Conservation (phyloP, 2,797 vertebrate genomes). For the Thripadectes ignobilis region DNA sequence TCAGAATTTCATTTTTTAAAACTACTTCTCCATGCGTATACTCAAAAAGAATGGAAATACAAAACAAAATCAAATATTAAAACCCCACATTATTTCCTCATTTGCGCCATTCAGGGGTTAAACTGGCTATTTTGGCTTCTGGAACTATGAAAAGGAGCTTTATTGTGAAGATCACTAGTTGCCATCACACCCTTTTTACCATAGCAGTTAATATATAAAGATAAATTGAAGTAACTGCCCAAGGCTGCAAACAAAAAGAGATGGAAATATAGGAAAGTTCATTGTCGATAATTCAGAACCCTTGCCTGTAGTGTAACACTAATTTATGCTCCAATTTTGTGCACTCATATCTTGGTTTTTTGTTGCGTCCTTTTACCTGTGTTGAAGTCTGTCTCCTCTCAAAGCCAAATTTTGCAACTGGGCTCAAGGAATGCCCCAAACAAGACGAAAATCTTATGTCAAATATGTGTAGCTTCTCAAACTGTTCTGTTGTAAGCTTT, state of each 20-base stretch:
- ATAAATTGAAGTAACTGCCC: background rate
- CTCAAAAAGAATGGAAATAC: background rate
- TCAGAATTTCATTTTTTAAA: slow-evolving; percentile 7
- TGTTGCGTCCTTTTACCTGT: background rate
- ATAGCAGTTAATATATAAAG: background rate
- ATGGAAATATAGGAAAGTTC: background rate
- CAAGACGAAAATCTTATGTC: background rate
- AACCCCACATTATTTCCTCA: background rate
- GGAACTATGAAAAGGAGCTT: background rate
- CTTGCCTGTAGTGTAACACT: background rate
- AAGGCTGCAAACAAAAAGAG: background rate
- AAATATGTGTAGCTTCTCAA: background rate
- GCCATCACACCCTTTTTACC: background rate
- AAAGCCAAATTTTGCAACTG: background rate
- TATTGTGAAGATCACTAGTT: background rate
- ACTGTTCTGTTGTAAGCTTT: background rate
- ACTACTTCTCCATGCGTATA: background rate
- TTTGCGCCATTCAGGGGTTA: background rate
- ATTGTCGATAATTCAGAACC: background rate
- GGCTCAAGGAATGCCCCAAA: background rate
- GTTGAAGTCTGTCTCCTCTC: background rate
- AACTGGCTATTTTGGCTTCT: background rate
- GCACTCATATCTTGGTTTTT: background rate
- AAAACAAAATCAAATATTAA: background rate
- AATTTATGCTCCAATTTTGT: background rate